phyloP scores from a whole-genome alignment of 1,140 invertebrate genomes.

The Odontomachus brunneus region DNA sequence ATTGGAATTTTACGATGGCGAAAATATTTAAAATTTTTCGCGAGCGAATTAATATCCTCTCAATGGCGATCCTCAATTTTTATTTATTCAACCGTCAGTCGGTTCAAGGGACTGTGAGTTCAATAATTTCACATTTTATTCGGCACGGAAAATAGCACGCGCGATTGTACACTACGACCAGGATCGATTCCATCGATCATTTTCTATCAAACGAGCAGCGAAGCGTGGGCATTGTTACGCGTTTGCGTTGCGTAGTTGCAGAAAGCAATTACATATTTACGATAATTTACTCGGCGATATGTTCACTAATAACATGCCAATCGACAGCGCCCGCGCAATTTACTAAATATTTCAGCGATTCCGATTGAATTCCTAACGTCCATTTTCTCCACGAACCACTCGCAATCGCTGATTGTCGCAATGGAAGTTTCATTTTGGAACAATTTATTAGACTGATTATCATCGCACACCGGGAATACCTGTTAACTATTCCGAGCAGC shows the following conservation, averaged over 20 bases:
- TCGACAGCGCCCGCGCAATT: background rate
- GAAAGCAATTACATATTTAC: background rate
- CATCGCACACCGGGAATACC: too few relatives aligned
- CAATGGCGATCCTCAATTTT: background rate
- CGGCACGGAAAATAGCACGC: background rate
- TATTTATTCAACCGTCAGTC: conserved; percentile 46
- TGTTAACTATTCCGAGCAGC: background rate
- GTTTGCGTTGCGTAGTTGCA: background rate
- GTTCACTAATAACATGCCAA: background rate
- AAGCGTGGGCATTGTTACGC: too few relatives aligned
- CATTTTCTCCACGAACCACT: background rate
- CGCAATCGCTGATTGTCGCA: background rate
- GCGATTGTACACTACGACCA: background rate
- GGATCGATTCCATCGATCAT: background rate
- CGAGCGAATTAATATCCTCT: conserved; percentile 41
- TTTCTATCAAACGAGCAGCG: background rate
- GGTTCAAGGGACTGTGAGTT: conserved; percentile 25
- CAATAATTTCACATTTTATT: conserved; percentile 46
- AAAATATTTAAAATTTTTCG: conserved; percentile 43
- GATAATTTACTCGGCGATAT: conserved; percentile 4
- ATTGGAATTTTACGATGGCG: conserved; percentile 19
- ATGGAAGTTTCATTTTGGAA: background rate
- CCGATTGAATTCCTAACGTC: background rate
- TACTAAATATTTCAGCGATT: conserved; percentile 10
- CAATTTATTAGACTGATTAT: background rate